A percentile compares a stretch with the other conserved stretches of the same genome.
phyloP scores from a whole-genome alignment of 2,113 vertebrate species.

The Dicentrarchus labrax region DNA sequence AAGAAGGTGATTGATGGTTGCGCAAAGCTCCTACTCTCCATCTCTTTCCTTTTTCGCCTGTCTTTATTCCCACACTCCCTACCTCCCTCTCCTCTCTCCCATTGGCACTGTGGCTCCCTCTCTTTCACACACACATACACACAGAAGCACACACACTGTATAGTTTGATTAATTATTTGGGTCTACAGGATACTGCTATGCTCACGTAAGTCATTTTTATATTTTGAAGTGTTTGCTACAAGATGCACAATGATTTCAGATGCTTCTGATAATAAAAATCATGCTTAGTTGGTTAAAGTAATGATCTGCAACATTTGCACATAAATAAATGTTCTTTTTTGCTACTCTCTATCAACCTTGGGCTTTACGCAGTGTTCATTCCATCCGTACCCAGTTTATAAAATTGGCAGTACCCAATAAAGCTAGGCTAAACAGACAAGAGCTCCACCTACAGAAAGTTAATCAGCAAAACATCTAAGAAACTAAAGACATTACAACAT shows the following conservation, averaged over 20 bases:
- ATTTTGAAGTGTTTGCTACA: conserved; percentile 14
- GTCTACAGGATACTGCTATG: conserved; percentile 41
- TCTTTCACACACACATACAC: conserved; percentile 19
- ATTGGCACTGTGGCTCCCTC: conserved; percentile 25
- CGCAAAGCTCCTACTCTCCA: conserved; percentile 60
- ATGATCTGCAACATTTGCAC: conserved; percentile 17
- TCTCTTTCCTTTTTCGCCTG: conserved; percentile 46
- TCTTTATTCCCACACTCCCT: conserved; percentile 71
- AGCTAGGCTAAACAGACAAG: neutral
- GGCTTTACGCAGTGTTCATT: neutral
- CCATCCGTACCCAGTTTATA: neutral
- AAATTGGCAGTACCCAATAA: neutral
- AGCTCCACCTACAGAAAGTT: conserved; percentile 23
- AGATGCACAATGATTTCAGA: conserved; percentile 45
- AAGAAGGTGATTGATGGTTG: conserved; percentile 80
- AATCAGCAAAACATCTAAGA: neutral
- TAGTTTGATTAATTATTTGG: conserved; percentile 72
- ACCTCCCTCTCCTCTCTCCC: conserved; percentile 30
- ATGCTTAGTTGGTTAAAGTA: conserved; percentile 19
- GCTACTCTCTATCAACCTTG: neutral
- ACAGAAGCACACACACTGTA: conserved; percentile 25
- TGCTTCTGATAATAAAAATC: conserved; percentile 32
- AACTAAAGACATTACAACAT: neutral
- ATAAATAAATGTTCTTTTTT: conserved; percentile 27
- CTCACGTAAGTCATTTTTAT: conserved; percentile 61